Percentiles rank a stretch among this genome's conserved stretches.
Evolutionary conservation across 1,140 invertebrate genomes (phyloP).

Genomic region (Bombus pyrosoma): DNA sequence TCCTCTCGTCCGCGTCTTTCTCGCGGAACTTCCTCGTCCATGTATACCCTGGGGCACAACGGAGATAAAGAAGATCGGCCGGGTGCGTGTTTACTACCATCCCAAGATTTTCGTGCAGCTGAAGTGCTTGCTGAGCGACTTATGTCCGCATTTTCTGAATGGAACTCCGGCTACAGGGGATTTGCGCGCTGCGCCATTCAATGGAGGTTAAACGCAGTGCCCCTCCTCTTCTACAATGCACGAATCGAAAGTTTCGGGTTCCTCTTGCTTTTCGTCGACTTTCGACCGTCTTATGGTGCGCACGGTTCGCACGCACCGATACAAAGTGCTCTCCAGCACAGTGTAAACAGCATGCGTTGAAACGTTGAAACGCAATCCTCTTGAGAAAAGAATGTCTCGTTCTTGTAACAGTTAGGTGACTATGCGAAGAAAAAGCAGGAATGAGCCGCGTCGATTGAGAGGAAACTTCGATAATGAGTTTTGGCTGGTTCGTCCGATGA

Average conservation of each 20-base stretch:
- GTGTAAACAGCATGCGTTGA: slow-evolving; percentile 60
- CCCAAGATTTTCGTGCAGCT: slow-evolving; percentile 58
- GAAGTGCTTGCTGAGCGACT: slow-evolving; percentile 52
- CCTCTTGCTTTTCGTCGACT: neutral
- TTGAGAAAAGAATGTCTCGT: slow-evolving; percentile 19
- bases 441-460: slow-evolving; percentile 45
- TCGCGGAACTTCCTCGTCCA: slow-evolving; percentile 30
- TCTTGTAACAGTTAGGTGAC: slow-evolving; percentile 32
- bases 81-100: slow-evolving; percentile 57
- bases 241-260: slow-evolving; percentile 41
- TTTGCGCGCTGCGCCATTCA: slow-evolving; percentile 55
- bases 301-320: slow-evolving; percentile 19
- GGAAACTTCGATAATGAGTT: neutral
- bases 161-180: slow-evolving; percentile 39
- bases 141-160: slow-evolving; percentile 58
- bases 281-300: neutral
- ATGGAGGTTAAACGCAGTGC: slow-evolving; percentile 52
- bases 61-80: slow-evolving; percentile 37
- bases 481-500: neutral
- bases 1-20: slow-evolving; percentile 43
- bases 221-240: slow-evolving; percentile 22
- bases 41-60: neutral
- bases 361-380: slow-evolving; percentile 5
- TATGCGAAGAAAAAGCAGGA: slow-evolving; percentile 44
- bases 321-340: slow-evolving; percentile 51